These are phyloP conservation scores for Drosophila tanythrix DNA, from an alignment of 2,888 invertebrate genomes.

Conservation along the genomic window DNA sequence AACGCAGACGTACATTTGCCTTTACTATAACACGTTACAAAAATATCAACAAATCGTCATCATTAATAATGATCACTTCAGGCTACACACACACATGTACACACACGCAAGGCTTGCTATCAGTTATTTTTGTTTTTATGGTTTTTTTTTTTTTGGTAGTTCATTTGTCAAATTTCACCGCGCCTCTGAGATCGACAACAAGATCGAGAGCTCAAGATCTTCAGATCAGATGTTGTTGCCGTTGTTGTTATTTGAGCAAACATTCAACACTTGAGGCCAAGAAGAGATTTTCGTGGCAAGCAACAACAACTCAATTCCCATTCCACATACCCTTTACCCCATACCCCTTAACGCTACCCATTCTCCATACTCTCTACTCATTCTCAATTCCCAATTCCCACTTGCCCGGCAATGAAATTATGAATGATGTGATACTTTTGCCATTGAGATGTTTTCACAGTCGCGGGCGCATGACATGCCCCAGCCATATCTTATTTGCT, in stretches of 20 bases:
- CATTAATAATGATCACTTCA: conserved; percentile 84
- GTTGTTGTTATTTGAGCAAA: conserved; percentile 78
- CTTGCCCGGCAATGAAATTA: conserved; percentile 74
- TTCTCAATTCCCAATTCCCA: conserved; percentile 47
- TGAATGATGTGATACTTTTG: conserved; percentile 82
- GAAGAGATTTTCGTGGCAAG: conserved; percentile 77
- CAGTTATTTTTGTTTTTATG: conserved; percentile 16
- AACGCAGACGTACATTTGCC: conserved; percentile 42
- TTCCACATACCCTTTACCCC: conserved; percentile 21
- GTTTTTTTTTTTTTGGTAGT: conserved; percentile 53
- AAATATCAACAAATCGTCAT: conserved; percentile 85
- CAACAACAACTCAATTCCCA: conserved; percentile 78
- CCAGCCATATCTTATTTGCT: conserved; percentile 76
- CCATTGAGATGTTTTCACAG: conserved; percentile 81
- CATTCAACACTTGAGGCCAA: conserved; percentile 80
- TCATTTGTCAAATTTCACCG: conserved; percentile 81
- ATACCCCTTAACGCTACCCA: neutral
- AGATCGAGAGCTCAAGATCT: conserved; percentile 60
- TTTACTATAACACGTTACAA: conserved; percentile 81
- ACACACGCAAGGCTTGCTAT: conserved; percentile 37
- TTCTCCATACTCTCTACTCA: conserved; percentile 7
- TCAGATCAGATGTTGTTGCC: conserved; percentile 49
- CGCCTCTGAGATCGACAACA: conserved; percentile 67
- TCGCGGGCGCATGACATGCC: conserved; percentile 80
- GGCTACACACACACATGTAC: conserved; percentile 36